Conservation (phyloP, 2,888 invertebrate species). For the Fragum fragum region DNA sequence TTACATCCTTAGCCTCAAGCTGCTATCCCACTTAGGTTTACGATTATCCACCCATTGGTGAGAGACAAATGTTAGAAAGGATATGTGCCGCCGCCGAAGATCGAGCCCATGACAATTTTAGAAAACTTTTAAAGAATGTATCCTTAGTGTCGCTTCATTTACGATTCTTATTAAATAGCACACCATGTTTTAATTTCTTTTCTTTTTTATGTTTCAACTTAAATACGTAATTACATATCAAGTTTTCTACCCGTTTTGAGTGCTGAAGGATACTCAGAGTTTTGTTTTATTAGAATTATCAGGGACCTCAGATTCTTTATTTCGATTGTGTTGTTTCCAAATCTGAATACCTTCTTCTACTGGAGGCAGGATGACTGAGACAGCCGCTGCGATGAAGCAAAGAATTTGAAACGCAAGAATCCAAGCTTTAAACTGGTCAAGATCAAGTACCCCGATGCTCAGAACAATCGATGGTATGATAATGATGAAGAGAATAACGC, state of each 20-base stretch:
- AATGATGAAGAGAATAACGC: slow-evolving; percentile 62
- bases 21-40: too few species aligned
- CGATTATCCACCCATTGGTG: too few species aligned
- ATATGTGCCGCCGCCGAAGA: too few species aligned
- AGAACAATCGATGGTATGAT: slow-evolving; percentile 65
- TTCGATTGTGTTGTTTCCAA: slow-evolving; percentile 49
- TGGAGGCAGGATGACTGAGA: slow-evolving; percentile 68
- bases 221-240: neutral
- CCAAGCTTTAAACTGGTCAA: slow-evolving; percentile 64
- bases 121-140: too few species aligned
- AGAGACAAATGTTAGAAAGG: too few species aligned
- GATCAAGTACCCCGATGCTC: slow-evolving; percentile 60
- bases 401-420: slow-evolving; percentile 62
- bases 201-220: neutral
- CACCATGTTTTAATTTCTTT: neutral
- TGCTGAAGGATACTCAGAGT: neutral
- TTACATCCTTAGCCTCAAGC: too few species aligned
- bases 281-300: neutral
- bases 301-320: neutral
- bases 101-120: too few species aligned
- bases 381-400: slow-evolving; percentile 63
- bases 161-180: too few species aligned
- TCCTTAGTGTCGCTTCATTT: too few species aligned
- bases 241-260: too few species aligned
- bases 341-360: slow-evolving; percentile 70